A percentile compares a stretch with the other conserved stretches of the same genome.
phyloP scores from a whole-genome alignment of 2,888 invertebrate species.

The Synergus laeviventris region DNA sequence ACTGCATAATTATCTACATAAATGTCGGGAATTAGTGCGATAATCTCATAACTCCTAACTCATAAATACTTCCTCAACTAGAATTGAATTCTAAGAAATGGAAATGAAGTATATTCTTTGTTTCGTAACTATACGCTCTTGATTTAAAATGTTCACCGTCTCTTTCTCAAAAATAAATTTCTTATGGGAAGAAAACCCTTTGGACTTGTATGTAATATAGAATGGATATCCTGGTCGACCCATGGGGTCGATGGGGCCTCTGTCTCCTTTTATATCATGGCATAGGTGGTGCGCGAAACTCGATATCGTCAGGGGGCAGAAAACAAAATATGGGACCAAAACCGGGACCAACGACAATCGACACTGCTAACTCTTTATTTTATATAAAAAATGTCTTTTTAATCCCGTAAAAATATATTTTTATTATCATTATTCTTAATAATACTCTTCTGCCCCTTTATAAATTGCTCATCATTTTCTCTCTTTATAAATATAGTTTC shows the following conservation, averaged over 20 bases:
- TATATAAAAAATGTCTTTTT: not conserved
- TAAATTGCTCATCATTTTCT: too few species aligned
- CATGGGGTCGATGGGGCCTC: conserved; percentile 49
- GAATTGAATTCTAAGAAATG: too few species aligned
- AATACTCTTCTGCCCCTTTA: not conserved
- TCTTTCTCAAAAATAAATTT: conserved; percentile 25
- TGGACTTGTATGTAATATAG: conserved; percentile 59
- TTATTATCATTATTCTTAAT: not conserved
- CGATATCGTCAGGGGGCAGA: conserved; percentile 60
- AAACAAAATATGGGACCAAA: conserved; percentile 60
- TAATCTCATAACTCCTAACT: too few species aligned
- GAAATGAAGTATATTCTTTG: not conserved
- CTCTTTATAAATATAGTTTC: too few species aligned
- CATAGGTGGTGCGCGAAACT: conserved; percentile 65
- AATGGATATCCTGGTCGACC: conserved; percentile 70
- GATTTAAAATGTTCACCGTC: not conserved
- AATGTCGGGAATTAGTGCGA: too few species aligned
- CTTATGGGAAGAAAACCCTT: conserved; percentile 27
- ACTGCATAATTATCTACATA: too few species aligned
- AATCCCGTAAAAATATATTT: not conserved
- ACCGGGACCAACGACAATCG: conserved; percentile 41
- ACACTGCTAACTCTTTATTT: not conserved
- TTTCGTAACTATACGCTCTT: not conserved
- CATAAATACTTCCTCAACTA: too few species aligned
- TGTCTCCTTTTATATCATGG: conserved; percentile 56